Evolutionary conservation across 2,888 invertebrate genomes (phyloP), one percentile per base, ranked within the genome.

Genomic region (Diaphora mendica): DNA sequence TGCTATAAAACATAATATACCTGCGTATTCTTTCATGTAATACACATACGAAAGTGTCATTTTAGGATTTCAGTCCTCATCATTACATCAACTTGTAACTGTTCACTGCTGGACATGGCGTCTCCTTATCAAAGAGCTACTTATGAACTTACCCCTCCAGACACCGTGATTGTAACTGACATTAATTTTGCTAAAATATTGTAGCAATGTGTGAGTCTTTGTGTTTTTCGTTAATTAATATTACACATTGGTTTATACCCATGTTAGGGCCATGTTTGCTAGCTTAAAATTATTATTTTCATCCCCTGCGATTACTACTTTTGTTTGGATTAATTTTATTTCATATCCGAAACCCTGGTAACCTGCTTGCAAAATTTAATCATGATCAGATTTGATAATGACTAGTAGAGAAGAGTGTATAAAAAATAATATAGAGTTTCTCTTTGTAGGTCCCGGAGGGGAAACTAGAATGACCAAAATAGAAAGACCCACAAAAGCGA

Each of bases 401-500:
- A 51, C 8, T n/a, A n/a, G 8, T 55, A 17, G n/a, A 68, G 17
- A 68, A 51, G 20, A 8, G 15, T 68, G 42, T 55, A 55, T 55
- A 66, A 65, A 71, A 77, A 82, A 82, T 82, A 82, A 84, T 80
- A 65, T 62, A 71, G 76, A 70, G 79, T 87, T 88, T 87, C 75
- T 88, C 79, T 88, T 88, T 87, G 81, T 88, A 88, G 88, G 88
- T 87, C 74, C 71, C 75, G 74, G 72, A 67, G 77, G 83, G 65
- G 77, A 81, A 81, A 80, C 82, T 86, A 88, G 82, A 68, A 79
- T 86, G 73, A 87, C 84, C 80, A 81, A 70, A 81, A 86, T 87
- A 73, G 84, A 82, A 76, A 84, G 77, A 76, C 62, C 80, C 4
- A 75, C 81, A 74, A 85, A 83, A 77, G 72, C 83, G 30, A 80